phyloP scores from a whole-genome alignment of 2,113 vertebrate species.

The Zosterops borbonicus region DNA sequence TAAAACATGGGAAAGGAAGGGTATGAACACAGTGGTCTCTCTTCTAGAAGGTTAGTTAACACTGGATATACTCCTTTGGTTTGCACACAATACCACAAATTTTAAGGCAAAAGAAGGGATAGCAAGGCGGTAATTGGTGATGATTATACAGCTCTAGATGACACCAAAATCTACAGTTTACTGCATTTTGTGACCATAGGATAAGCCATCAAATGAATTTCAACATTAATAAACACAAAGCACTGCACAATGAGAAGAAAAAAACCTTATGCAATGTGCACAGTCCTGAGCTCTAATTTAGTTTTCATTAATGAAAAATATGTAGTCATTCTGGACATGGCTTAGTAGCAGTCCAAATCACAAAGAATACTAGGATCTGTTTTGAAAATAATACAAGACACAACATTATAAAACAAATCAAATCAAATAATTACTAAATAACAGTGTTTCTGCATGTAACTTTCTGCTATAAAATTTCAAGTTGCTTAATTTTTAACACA shows the following conservation, averaged over 20 bases:
- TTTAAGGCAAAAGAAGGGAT: background rate
- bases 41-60: background rate
- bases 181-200: background rate
- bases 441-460: background rate
- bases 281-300: background rate
- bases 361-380: background rate
- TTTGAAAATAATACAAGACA: background rate
- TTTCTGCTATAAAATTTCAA: background rate
- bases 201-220: background rate
- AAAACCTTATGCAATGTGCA: accelerated
- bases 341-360: background rate
- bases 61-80: background rate
- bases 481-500: background rate
- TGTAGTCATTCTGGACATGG: background rate
- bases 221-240: background rate
- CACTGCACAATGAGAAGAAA: background rate
- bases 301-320: background rate
- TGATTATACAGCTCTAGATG: background rate
- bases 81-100: background rate
- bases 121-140: background rate
- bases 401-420: background rate
- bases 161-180: background rate
- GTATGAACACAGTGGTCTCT: background rate
- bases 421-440: background rate
- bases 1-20: background rate